A percentile compares a stretch with the other conserved stretches of the same genome.
Evolutionary conservation across 1,140 invertebrate species (phyloP).

Genomic region (Drosophila bocki): DNA sequence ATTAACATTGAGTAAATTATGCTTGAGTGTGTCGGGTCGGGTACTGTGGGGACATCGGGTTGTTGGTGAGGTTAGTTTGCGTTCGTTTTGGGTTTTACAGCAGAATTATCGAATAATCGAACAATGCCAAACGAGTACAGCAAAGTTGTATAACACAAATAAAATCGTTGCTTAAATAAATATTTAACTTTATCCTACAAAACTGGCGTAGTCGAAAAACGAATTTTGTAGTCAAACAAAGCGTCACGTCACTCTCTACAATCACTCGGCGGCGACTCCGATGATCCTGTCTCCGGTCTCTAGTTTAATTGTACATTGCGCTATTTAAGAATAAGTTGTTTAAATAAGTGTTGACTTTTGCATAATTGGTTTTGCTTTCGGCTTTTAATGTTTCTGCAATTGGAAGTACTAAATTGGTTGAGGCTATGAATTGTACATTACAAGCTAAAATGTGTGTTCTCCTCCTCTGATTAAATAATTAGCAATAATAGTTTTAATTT

Average conservation of each 20-base stretch:
- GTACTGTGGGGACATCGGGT: constrained; percentile 42
- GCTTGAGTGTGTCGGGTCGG: constrained; percentile 68
- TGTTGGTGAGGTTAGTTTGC: constrained; percentile 51
- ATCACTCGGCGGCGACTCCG: constrained; percentile 17
- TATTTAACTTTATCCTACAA: constrained; percentile 65
- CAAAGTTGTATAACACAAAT: constrained; percentile 69
- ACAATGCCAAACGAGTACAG: constrained; percentile 67
- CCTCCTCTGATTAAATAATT: constrained; percentile 72
- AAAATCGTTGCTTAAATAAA: constrained; percentile 78
- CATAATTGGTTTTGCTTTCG: constrained; percentile 45
- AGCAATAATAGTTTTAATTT: constrained; percentile 75
- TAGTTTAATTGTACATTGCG: constrained; percentile 68
- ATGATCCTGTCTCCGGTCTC: constrained; percentile 23
- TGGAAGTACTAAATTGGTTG: constrained; percentile 75
- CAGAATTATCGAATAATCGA: constrained; percentile 46
- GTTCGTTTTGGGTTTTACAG: constrained; percentile 36
- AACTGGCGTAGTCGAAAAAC: constrained; percentile 61
- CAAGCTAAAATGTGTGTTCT: constrained; percentile 69
- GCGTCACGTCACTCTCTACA: constrained; percentile 32
- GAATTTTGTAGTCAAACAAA: constrained; percentile 42
- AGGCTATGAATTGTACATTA: constrained; percentile 70
- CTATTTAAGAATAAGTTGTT: constrained; percentile 77
- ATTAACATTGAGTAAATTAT: constrained; percentile 83
- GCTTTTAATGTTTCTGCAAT: constrained; percentile 48
- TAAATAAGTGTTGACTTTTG: constrained; percentile 55